Evolutionary conservation across 53 echinoderm and acorn worm genomes (phyloP).

Genomic region (Echinarachnius parma): DNA sequence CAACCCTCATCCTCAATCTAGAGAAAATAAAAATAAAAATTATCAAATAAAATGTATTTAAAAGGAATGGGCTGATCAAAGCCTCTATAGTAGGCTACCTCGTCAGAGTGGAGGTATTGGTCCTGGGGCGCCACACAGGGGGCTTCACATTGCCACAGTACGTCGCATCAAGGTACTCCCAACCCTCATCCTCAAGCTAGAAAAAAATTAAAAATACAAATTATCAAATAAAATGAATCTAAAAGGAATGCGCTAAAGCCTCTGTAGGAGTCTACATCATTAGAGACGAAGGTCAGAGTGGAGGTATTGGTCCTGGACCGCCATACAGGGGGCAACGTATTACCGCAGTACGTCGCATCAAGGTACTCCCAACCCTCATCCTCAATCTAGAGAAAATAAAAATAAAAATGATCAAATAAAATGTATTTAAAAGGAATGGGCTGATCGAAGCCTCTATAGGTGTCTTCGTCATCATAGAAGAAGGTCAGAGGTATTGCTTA

Average conservation of each 20-base stretch:
- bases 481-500: too few species aligned
- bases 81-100: too few species aligned
- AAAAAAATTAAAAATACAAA: background rate
- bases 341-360: conserved; percentile 22
- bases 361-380: conserved; percentile 31
- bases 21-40: background rate
- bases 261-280: conserved; percentile 15
- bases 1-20: conserved; percentile 3
- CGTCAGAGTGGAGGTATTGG: conserved; percentile 32
- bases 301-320: conserved; percentile 39
- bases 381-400: background rate
- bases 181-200: conserved; percentile 11
- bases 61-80: too few species aligned
- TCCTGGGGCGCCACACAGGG: conserved; percentile 45
- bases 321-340: conserved; percentile 23
- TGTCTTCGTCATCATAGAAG: too few species aligned
- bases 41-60: too few species aligned
- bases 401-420: too few species aligned
- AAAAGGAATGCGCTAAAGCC: conserved; percentile 30
- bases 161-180: conserved; percentile 17
- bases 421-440: too few species aligned
- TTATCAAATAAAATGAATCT: too few species aligned
- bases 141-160: conserved; percentile 22
- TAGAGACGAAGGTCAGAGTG: conserved; percentile 33
- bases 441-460: too few species aligned